phyloP scores from a whole-genome alignment of 2,888 invertebrate genomes.

The Hylaea fasciaria region DNA sequence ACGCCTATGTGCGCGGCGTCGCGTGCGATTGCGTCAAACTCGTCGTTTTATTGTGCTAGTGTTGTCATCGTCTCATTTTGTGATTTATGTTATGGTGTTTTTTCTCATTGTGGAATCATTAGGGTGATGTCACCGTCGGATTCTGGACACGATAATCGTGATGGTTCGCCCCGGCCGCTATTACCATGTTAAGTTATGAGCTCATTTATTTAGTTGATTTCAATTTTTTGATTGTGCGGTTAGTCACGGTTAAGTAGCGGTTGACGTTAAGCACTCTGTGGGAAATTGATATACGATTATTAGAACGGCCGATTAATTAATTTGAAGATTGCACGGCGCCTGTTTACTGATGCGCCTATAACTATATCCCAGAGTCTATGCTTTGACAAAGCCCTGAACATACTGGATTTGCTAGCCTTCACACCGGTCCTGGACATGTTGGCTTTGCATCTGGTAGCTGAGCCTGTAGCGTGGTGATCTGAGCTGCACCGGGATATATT shows the following conservation, averaged over 20 bases:
- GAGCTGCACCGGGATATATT: no score
- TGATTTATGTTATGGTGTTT: conserved; percentile 66
- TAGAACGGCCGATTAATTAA: conserved; percentile 65
- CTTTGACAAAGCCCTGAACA: not conserved
- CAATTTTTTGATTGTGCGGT: conserved; percentile 66
- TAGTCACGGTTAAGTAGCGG: conserved; percentile 65
- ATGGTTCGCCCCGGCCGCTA: conserved; percentile 71
- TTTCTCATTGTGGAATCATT: conserved; percentile 67
- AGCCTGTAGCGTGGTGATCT: not conserved
- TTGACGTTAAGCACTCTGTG: conserved; percentile 66
- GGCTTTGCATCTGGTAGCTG: not conserved
- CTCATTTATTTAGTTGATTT: conserved; percentile 67
- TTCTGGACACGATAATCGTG: conserved; percentile 74
- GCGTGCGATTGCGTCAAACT: conserved; percentile 70
- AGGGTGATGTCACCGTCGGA: conserved; percentile 74
- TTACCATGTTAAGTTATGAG: conserved; percentile 71
- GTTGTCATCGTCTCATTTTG: conserved; percentile 73
- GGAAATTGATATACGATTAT: conserved; percentile 78
- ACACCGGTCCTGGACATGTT: not conserved
- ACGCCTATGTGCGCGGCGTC: conserved; percentile 52
- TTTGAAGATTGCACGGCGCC: conserved; percentile 59
- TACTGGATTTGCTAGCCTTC: not conserved
- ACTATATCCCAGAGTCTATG: not conserved
- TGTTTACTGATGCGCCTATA: conserved; percentile 38
- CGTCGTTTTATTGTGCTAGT: conserved; percentile 62